Conservation (phyloP, 2,797 vertebrate species). For the Ficedula albicollis region DNA sequence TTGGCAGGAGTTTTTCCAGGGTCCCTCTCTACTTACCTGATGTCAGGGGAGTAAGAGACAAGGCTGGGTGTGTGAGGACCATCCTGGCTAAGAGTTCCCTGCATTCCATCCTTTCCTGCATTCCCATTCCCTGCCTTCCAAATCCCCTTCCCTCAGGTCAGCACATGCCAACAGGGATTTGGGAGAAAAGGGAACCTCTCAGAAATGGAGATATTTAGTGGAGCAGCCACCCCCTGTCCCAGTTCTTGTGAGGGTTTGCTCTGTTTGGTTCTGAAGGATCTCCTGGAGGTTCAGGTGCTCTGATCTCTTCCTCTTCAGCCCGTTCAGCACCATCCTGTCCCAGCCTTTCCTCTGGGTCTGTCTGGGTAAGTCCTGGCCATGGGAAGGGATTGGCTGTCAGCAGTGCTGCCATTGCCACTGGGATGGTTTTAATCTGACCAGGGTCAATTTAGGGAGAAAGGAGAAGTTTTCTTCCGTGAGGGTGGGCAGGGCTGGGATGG, state of each 20-base stretch:
- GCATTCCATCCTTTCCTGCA: background rate
- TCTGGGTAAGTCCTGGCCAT: background rate
- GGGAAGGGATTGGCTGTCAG: background rate
- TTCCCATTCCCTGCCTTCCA: background rate
- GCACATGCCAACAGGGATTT: background rate
- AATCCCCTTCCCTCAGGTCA: background rate
- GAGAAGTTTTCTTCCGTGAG: background rate
- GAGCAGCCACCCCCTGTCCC: background rate
- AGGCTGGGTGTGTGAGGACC: background rate
- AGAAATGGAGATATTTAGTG: background rate
- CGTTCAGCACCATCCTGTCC: background rate
- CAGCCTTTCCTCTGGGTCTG: background rate
- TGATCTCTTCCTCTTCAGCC: background rate
- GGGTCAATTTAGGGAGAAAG: background rate
- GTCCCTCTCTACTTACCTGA: background rate
- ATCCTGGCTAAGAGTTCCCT: background rate
- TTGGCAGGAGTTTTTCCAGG: background rate
- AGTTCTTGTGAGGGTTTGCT: background rate
- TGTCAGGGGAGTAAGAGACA: background rate
- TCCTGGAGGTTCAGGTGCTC: background rate
- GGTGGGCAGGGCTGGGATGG: background rate
- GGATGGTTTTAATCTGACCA: background rate
- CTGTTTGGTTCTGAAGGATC: background rate
- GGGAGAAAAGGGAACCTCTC: background rate
- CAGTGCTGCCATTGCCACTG: fast-evolving